A percentile compares a stretch with the other conserved stretches of the same genome.
Conservation (phyloP, 2,113 vertebrate genomes). For the Jaculus jaculus region DNA sequence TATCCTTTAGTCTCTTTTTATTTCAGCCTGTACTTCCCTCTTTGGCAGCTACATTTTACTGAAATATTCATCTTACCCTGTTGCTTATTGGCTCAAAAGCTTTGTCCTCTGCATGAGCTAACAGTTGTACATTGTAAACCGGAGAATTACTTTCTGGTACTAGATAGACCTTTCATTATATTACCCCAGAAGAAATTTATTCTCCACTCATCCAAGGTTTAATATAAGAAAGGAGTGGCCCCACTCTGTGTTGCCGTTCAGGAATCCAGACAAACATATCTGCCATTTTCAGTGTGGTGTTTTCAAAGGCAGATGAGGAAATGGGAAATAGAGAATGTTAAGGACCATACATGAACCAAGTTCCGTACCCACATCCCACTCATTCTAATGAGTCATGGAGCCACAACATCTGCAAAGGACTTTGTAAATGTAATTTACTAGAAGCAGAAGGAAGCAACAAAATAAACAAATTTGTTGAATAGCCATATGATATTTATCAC, state of each 20-base stretch:
- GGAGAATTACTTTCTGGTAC: not conserved
- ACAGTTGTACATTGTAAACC: not conserved
- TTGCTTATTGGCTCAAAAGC: conserved; percentile 41
- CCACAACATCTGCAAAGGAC: not conserved
- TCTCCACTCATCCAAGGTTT: not conserved
- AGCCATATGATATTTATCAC: not conserved
- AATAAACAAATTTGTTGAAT: not conserved
- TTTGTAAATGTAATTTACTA: not conserved
- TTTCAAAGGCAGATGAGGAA: conserved; percentile 7
- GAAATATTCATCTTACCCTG: conserved; percentile 48
- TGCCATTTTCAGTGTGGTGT: not conserved
- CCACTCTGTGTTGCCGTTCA: not conserved
- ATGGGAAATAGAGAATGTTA: not conserved
- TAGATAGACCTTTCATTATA: not conserved
- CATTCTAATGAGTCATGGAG: not conserved
- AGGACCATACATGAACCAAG: not conserved
- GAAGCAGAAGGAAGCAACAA: not conserved
- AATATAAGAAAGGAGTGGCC: not conserved
- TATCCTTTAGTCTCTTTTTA: not conserved
- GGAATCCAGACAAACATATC: not conserved
- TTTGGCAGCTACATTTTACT: not conserved
- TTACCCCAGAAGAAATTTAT: not conserved
- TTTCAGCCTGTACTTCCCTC: not conserved
- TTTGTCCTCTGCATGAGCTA: conserved; percentile 18
- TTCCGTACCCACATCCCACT: not conserved